phyloP scores from a whole-genome alignment of 2,797 vertebrate genomes.

The Octomys mimax region DNA sequence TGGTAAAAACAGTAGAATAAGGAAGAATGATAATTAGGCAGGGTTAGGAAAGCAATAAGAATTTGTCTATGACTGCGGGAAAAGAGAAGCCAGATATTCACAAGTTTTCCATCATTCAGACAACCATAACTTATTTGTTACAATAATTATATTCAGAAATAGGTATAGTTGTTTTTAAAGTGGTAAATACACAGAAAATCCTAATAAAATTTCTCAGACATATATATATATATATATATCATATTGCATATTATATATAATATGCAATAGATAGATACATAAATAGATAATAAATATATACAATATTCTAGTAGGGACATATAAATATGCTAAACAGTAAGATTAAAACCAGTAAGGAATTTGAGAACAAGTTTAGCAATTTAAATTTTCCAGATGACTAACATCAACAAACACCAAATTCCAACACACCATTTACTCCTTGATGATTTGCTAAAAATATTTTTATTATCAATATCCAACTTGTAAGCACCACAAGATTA shows the following conservation, averaged over 20 bases:
- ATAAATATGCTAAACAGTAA: not conserved
- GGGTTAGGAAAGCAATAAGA: not conserved
- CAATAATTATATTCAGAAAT: not conserved
- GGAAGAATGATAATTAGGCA: not conserved
- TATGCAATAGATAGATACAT: not conserved
- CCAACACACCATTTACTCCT: not conserved
- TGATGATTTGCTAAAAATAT: slow-evolving; percentile 11
- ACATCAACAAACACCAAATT: slow-evolving; percentile 25
- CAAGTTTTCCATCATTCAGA: not conserved
- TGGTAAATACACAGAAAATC: not conserved
- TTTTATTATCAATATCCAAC: slow-evolving; percentile 13
- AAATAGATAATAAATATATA: not conserved
- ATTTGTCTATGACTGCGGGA: not conserved
- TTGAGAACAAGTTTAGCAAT: not conserved
- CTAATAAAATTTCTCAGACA: not conserved
- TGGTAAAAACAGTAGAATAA: not conserved
- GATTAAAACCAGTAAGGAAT: not conserved
- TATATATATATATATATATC: too few species aligned
- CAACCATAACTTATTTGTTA: not conserved
- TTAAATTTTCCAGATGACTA: slow-evolving; percentile 14
- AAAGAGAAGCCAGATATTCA: not conserved
- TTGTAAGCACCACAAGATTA: not conserved
- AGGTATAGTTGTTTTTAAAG: not conserved
- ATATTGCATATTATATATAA: not conserved
- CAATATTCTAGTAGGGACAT: not conserved